phyloP scores from a whole-genome alignment of 1,140 invertebrate genomes.

The Leptopilina boulardi region DNA sequence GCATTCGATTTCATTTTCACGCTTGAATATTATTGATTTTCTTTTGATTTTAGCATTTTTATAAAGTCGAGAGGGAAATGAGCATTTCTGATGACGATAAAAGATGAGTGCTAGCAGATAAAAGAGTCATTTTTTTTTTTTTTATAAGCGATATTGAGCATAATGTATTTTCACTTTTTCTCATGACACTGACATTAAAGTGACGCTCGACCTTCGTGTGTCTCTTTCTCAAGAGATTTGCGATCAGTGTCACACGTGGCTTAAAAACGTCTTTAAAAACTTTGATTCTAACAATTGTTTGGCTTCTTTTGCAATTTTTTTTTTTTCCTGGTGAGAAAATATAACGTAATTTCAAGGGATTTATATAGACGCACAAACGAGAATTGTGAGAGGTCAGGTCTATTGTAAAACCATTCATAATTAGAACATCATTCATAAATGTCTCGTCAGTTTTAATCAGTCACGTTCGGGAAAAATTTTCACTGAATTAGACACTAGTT shows the following conservation, averaged over 20 bases:
- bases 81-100: neutral
- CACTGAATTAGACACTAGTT: too few species aligned
- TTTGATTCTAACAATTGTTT: neutral
- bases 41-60: neutral
- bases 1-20: too few species aligned
- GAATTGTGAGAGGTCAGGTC: conserved; percentile 6
- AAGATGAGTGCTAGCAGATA: neutral
- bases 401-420: conserved; percentile 19
- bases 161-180: neutral
- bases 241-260: conserved; percentile 24
- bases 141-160: neutral
- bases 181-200: conserved; percentile 29
- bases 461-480: neutral
- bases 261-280: neutral
- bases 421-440: neutral
- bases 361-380: neutral
- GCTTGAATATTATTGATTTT: neutral
- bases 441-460: neutral
- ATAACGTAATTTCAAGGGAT: neutral
- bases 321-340: too few species aligned
- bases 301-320: neutral
- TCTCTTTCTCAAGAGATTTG: conserved; percentile 23
- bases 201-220: conserved; percentile 20
- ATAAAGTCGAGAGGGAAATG: neutral
- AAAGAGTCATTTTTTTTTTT: neutral